These are phyloP conservation scores for Venustaconcha ellipsiformis DNA, from an alignment of 1,140 invertebrate genomes.

Conservation along the genomic window DNA sequence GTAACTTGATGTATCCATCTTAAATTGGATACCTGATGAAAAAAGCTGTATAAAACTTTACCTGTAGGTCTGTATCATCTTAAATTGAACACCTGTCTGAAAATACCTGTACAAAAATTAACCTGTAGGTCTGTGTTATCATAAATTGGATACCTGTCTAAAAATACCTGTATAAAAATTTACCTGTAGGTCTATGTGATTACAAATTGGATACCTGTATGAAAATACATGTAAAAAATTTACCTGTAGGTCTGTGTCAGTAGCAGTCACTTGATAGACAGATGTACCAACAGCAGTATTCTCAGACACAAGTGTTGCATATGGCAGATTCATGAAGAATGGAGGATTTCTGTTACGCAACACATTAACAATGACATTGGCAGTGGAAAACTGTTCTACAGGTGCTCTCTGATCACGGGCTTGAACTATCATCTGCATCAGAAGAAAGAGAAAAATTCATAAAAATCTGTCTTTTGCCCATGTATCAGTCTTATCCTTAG, in stretches of 20 bases:
- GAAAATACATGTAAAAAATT: neutral
- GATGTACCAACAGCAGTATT: constrained; percentile 12
- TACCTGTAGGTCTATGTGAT: constrained; percentile 32
- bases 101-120: neutral
- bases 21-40: neutral
- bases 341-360: constrained; percentile 35
- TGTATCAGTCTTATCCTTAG: too few relatives aligned
- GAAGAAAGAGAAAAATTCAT: neutral
- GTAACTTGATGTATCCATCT: too few relatives aligned
- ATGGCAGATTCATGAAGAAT: constrained; percentile 35
- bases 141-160: neutral
- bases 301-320: constrained; percentile 29
- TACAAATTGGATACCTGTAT: neutral
- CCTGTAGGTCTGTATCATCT: constrained; percentile 32
- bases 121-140: constrained; percentile 34
- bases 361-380: constrained; percentile 44
- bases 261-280: constrained; percentile 29
- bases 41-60: constrained; percentile 3
- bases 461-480: too few relatives aligned
- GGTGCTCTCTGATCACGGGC: constrained; percentile 43
- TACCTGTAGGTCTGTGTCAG: constrained; percentile 36
- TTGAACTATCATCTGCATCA: constrained; percentile 34
- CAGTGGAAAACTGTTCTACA: constrained; percentile 32
- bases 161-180: neutral
- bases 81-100: neutral